Evolutionary conservation across 1,140 invertebrate species (phyloP).

Genomic region (Panulirus ornatus): DNA sequence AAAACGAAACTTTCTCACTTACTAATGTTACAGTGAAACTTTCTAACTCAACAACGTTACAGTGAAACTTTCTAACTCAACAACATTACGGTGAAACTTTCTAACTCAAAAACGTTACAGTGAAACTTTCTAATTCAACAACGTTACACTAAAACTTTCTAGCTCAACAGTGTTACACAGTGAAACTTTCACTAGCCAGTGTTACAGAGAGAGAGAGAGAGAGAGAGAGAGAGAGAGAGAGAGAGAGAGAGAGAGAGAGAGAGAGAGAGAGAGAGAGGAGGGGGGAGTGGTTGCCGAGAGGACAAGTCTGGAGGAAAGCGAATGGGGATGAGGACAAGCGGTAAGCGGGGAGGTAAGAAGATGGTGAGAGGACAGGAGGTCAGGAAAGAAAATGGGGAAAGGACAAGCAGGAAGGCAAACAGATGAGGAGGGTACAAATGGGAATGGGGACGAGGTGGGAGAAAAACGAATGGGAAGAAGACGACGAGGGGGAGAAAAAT

Average conservation of each 20-base stretch:
- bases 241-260: too few relatives aligned
- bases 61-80: too few relatives aligned
- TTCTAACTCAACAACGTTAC: too few relatives aligned
- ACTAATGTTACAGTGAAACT: too few relatives aligned
- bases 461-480: background rate
- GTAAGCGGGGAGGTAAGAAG: background rate
- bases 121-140: too few relatives aligned
- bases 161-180: background rate
- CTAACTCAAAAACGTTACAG: too few relatives aligned
- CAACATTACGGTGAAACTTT: too few relatives aligned
- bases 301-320: background rate
- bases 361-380: background rate
- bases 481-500: background rate
- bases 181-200: too few relatives aligned
- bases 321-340: too few relatives aligned
- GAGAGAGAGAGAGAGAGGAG: background rate
- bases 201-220: background rate
- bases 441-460: background rate
- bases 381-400: background rate
- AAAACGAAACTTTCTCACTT: too few relatives aligned
- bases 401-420: slow-evolving; percentile 4
- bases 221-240: too few relatives aligned
- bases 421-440: background rate
- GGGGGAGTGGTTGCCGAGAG: background rate
- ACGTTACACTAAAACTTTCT: too few relatives aligned